A percentile compares a stretch with the other conserved stretches of the same genome.
phyloP scores from a whole-genome alignment of 2,888 invertebrate genomes.

The Colostygia pectinataria region DNA sequence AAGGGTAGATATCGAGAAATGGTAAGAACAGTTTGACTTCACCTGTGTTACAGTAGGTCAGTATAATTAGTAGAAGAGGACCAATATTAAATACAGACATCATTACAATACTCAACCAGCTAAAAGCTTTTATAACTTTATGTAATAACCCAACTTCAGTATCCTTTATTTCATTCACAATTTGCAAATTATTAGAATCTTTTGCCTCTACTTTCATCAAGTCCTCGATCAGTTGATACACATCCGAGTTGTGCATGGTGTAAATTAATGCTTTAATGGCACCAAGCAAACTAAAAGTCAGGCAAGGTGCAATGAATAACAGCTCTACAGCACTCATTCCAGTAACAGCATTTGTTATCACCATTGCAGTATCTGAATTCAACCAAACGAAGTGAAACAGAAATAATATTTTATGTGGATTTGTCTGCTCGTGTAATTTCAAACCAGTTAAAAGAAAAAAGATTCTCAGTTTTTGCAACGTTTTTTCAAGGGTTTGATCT shows the following conservation, averaged over 20 bases:
- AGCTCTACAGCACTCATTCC: background rate
- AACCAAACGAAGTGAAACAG: background rate
- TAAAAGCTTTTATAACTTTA: constrained; percentile 1
- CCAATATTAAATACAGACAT: constrained; percentile 1
- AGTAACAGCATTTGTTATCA: too few species aligned
- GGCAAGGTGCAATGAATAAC: constrained; percentile 3
- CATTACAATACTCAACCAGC: background rate
- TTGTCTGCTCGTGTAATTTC: constrained; percentile 2
- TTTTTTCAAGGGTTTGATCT: background rate
- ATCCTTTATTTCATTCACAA: background rate
- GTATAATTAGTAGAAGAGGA: constrained; percentile 2
- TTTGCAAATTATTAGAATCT: background rate
- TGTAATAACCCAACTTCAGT: constrained; percentile 1
- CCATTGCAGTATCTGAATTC: background rate
- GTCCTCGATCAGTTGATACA: constrained; percentile 1
- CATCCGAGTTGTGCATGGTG: background rate
- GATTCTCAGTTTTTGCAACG: background rate
- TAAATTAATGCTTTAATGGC: constrained; percentile 1
- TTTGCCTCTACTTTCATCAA: constrained; percentile 2
- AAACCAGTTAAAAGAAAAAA: constrained; percentile 3
- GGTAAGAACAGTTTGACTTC: constrained; percentile 5
- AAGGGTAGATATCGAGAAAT: constrained; percentile 32
- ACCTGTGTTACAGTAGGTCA: constrained; percentile 6
- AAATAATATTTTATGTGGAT: background rate
- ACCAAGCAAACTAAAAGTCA: background rate